Percentiles rank a stretch among this genome's conserved stretches.
Evolutionary conservation across 2,113 vertebrate genomes (phyloP).

Genomic region (Uropsilus gracilis): DNA sequence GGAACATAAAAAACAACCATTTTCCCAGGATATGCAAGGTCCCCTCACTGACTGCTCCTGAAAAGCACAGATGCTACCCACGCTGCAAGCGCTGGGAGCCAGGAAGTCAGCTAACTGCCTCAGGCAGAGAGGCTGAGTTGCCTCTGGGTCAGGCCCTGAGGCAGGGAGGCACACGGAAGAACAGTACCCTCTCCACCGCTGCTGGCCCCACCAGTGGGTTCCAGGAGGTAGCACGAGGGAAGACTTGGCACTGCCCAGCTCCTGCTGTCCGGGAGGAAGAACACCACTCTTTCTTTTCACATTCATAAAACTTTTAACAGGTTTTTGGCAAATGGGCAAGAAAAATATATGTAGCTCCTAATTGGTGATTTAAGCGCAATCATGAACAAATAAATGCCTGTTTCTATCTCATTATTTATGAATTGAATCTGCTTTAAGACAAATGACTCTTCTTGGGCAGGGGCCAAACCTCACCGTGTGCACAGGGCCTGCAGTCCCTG

Average conservation of each 20-base stretch:
- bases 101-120: background rate
- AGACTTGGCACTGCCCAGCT: slow-evolving; percentile 85
- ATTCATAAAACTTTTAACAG: slow-evolving; percentile 87
- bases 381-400: slow-evolving; percentile 89
- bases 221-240: slow-evolving; percentile 43
- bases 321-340: slow-evolving; percentile 87
- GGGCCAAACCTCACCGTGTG: slow-evolving; percentile 84
- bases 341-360: slow-evolving; percentile 86
- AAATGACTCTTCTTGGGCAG: slow-evolving; percentile 84
- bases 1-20: background rate
- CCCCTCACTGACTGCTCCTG: background rate
- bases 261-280: slow-evolving; percentile 86
- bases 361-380: slow-evolving; percentile 88
- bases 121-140: too few relatives aligned
- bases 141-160: background rate
- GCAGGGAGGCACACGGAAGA: background rate
- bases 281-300: slow-evolving; percentile 80
- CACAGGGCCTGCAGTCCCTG: slow-evolving; percentile 75
- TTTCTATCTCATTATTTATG: slow-evolving; percentile 88
- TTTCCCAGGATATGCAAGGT: background rate
- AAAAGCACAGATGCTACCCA: background rate
- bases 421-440: slow-evolving; percentile 85
- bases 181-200: accelerated
- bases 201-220: background rate
- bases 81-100: background rate